Conservation (phyloP, 2,113 vertebrate genomes). For the Shinisaurus crocodilurus region DNA sequence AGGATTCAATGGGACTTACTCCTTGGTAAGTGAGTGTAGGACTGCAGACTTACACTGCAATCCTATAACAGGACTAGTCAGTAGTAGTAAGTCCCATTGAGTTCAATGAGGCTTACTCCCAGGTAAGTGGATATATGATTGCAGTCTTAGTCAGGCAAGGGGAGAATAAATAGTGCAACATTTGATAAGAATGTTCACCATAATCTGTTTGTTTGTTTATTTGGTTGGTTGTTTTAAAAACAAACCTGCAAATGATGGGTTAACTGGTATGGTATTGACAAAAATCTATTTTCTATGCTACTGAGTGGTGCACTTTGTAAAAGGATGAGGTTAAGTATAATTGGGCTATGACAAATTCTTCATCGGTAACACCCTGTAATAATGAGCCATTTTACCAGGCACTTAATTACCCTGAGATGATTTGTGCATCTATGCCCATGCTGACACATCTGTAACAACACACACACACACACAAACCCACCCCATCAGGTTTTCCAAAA, state of each 20-base stretch:
- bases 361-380: slow-evolving; percentile 42
- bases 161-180: slow-evolving; percentile 12
- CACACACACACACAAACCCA: slow-evolving; percentile 47
- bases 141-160: background rate
- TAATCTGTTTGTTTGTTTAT: slow-evolving; percentile 28
- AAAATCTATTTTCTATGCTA: slow-evolving; percentile 53
- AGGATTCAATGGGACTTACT: background rate
- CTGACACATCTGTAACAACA: slow-evolving; percentile 60
- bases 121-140: too few species aligned
- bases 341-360: slow-evolving; percentile 60
- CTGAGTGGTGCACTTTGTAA: slow-evolving; percentile 42
- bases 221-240: slow-evolving; percentile 15
- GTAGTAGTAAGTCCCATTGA: too few species aligned
- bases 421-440: slow-evolving; percentile 44
- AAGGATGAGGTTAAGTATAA: slow-evolving; percentile 41
- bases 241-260: slow-evolving; percentile 39
- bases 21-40: background rate
- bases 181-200: slow-evolving; percentile 31
- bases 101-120: too few species aligned
- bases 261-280: slow-evolving; percentile 22
- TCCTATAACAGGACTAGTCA: too few species aligned
- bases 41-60: background rate
- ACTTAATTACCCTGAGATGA: slow-evolving; percentile 64
- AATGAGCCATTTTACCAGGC: slow-evolving; percentile 72
- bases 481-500: slow-evolving; percentile 18